Evolutionary conservation across 2,113 vertebrate genomes (phyloP).

Genomic region (Setophaga coronata): DNA sequence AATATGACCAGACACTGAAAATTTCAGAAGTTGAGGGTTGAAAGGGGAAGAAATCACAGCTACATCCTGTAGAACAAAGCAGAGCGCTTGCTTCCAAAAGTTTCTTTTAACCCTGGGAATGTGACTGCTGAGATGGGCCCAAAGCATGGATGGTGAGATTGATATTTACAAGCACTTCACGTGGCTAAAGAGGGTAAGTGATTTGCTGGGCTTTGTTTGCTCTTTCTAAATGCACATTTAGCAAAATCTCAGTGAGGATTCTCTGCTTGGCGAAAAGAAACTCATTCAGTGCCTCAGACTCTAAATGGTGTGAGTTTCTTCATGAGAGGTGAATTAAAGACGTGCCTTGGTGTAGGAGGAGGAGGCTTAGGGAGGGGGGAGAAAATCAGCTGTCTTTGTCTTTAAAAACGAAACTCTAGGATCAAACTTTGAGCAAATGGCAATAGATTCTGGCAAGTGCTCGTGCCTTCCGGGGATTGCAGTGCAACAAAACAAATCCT

Average conservation of each 20-base stretch:
- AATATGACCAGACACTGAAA: conserved; percentile 52
- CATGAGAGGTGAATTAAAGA: neutral
- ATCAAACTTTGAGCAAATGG: conserved; percentile 48
- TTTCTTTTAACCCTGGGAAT: conserved; percentile 64
- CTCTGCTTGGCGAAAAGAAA: neutral
- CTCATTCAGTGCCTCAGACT: neutral
- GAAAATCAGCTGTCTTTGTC: conserved; percentile 73
- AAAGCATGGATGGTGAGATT: conserved; percentile 94
- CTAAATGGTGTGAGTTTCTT: conserved; percentile 15
- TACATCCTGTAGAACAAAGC: conserved; percentile 59
- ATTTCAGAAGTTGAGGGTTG: conserved; percentile 34
- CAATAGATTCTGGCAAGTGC: neutral
- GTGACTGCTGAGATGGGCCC: conserved; percentile 87
- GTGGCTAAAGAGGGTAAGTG: conserved; percentile 96
- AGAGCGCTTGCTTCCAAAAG: conserved; percentile 46
- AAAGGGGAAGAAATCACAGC: conserved; percentile 19
- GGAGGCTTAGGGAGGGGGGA: neutral
- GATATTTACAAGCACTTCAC: conserved; percentile 97
- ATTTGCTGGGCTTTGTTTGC: conserved; percentile 49
- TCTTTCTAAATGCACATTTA: neutral
- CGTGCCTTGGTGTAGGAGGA: neutral
- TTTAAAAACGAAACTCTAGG: conserved; percentile 53
- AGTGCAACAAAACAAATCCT: neutral
- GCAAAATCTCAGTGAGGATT: neutral
- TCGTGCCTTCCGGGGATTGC: neutral